These are phyloP conservation scores for Fragariocoptes setiger DNA, from an alignment of 1,140 invertebrate species.

Conservation along the genomic window DNA sequence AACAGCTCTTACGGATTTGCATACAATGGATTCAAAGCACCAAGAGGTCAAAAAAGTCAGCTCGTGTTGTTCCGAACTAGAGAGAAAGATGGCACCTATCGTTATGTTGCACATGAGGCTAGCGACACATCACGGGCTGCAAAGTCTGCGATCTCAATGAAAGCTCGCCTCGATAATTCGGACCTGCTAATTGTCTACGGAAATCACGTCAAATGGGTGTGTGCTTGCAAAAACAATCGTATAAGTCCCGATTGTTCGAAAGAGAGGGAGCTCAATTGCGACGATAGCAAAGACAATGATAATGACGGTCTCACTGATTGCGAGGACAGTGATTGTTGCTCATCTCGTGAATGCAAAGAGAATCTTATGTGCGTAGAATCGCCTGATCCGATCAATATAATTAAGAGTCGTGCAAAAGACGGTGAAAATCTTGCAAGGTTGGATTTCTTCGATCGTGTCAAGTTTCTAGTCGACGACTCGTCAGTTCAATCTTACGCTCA, in stretches of 20 bases:
- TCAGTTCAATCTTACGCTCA: slow-evolving; percentile 91
- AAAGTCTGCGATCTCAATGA: background rate
- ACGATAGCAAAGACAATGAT: background rate
- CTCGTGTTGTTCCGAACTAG: too few species aligned
- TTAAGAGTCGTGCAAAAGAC: too few species aligned
- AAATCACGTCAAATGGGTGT: too few species aligned
- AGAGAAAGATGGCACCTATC: too few species aligned
- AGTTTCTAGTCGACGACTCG: slow-evolving; percentile 91
- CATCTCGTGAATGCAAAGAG: slow-evolving; percentile 35
- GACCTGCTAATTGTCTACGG: too few species aligned
- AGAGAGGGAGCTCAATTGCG: background rate
- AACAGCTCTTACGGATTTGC: background rate
- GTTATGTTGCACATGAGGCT: too few species aligned
- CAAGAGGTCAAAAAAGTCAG: too few species aligned
- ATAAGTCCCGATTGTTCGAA: background rate
- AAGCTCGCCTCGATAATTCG: background rate
- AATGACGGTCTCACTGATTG: background rate
- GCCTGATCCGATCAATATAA: slow-evolving; percentile 75
- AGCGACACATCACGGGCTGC: background rate
- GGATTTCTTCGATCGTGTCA: slow-evolving; percentile 87
- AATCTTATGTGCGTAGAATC: slow-evolving; percentile 74
- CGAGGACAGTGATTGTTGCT: background rate
- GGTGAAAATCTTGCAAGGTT: slow-evolving; percentile 42
- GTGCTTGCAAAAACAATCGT: background rate
- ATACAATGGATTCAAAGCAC: too few species aligned